Base-by-base conservation (phyloP, 2,888 invertebrate genomes). In the Saturnia pavonia region DNA sequence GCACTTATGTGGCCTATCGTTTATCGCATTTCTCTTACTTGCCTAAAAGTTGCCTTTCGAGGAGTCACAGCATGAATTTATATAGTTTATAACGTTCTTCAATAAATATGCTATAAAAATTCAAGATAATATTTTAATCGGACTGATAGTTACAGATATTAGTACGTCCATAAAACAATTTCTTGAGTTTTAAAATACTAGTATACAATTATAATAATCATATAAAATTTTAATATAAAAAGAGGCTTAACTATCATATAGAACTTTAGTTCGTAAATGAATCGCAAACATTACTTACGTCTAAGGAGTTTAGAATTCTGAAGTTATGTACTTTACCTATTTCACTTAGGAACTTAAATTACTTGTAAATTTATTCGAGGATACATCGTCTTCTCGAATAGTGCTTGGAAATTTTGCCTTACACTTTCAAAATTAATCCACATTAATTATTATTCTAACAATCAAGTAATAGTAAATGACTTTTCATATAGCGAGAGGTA, bases 341-440 rank as follows among this genome's bases (percentile, higher is more conserved):
- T 22, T 54, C 54, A 54, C n/a, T 54, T 54, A 54, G 54, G 8
- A 54, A 54, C 54, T 54, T 54, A 54, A 54, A 54, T 54, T 54
- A 54, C n/a, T 54, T 54, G 54, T 54, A 54, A 54, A 54, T 54
- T 54, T 54, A 54, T 54, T 54, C 54, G 54, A 54, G 22, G 22
- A 54, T 22, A 54, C 54, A 54, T 54, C 54, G 54, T 22, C 54
- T 54, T 54, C 54, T 54, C 7, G 19, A 9, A 54, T 11, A 54
- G 22, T 54, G 54, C 22, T 22, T 54, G 22, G 22, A 54, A 54
- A 54, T 54, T 54, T 54, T 22, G n/a, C 54, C n/a, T 9, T 9
- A 22, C 19, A 54, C n/a, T 54, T 54, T 22, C 54, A 54, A 54
- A 54, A 54, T 54, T 16, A 8, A 54, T 22, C 54, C 54, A n/a